phyloP scores from a whole-genome alignment of 2,797 vertebrate genomes.

The Malurus splendens region DNA sequence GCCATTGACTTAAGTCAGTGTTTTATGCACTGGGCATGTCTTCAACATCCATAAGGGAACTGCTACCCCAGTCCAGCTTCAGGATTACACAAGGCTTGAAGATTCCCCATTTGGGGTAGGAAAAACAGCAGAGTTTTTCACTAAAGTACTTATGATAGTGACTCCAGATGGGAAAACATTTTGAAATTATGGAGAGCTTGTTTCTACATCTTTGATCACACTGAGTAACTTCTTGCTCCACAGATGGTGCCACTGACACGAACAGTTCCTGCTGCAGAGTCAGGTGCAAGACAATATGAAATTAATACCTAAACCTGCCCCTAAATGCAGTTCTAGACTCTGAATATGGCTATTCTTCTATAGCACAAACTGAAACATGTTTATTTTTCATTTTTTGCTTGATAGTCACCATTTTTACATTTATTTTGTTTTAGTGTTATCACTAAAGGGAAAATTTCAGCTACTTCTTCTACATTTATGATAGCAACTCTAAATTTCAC shows the following conservation, averaged over 20 bases:
- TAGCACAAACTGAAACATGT: background rate
- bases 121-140: background rate
- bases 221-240: background rate
- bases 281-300: background rate
- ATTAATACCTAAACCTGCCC: background rate
- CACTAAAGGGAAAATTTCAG: background rate
- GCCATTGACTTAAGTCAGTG: background rate
- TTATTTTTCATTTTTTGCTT: background rate
- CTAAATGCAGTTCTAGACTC: background rate
- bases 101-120: background rate
- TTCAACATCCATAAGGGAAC: background rate
- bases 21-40: background rate
- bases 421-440: background rate
- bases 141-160: background rate
- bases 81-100: background rate
- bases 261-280: background rate
- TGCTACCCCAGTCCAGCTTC: background rate
- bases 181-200: background rate
- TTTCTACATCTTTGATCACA: slow-evolving; percentile 22
- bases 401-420: background rate
- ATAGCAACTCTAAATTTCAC: slow-evolving; percentile 20
- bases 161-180: slow-evolving; percentile 20
- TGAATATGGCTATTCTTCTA: background rate
- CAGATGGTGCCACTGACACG: background rate
- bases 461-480: background rate